Evolutionary conservation across 2,888 invertebrate species (phyloP).

Genomic region (Pachymerium ferrugineum): DNA sequence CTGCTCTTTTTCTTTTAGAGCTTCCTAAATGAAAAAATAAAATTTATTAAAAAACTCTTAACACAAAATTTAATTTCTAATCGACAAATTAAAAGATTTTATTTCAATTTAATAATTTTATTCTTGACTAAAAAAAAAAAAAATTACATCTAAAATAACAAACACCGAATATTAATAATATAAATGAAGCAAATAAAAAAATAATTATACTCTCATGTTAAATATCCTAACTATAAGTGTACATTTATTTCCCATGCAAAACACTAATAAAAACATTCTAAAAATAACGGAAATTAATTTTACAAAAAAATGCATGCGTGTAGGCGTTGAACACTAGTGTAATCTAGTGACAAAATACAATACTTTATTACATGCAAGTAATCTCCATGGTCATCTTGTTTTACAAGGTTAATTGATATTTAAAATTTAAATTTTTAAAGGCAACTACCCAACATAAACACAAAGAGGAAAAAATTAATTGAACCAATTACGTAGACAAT

Average conservation of each 20-base stretch:
- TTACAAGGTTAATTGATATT: not conserved
- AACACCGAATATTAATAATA: not conserved
- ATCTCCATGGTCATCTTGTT: not conserved
- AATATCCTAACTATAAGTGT: too few species aligned
- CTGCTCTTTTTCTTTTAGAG: constrained; percentile 85
- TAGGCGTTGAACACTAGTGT: not conserved
- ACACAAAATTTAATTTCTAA: too few species aligned
- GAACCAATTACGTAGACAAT: not conserved
- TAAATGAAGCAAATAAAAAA: not conserved
- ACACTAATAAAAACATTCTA: too few species aligned
- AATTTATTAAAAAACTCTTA: not conserved
- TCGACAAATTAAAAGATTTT: not conserved
- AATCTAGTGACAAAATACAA: not conserved
- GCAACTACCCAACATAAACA: not conserved
- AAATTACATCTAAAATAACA: not conserved
- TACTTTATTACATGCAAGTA: not conserved
- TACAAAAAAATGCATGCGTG: not conserved
- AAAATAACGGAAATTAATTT: not conserved
- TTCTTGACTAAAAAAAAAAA: too few species aligned
- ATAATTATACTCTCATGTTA: not conserved
- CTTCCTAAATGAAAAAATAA: constrained; percentile 59
- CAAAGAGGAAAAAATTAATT: not conserved
- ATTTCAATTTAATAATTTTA: not conserved
- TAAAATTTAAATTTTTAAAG: not conserved
- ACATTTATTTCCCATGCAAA: too few species aligned